Percentiles rank a stretch among this genome's conserved stretches.
Conservation (phyloP, 2,113 vertebrate species). For the Cromileptes altivelis region DNA sequence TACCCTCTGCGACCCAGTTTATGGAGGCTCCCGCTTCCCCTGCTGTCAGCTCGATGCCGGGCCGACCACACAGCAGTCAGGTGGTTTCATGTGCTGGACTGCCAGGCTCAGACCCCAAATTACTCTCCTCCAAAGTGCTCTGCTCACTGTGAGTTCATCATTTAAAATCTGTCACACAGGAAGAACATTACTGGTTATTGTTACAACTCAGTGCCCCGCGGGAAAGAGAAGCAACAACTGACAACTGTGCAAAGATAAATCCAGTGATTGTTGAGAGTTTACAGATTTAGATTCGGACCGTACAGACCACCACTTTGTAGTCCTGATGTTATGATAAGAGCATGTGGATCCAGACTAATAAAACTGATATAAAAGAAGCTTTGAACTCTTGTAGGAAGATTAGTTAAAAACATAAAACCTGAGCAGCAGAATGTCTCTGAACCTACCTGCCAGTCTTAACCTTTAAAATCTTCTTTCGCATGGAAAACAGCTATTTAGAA, state of each 20-base stretch:
- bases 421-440: no score
- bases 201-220: neutral
- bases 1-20: conserved; percentile 73
- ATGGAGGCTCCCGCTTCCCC: conserved; percentile 48
- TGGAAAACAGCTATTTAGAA: no score
- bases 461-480: no score
- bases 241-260: neutral
- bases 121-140: conserved; percentile 5
- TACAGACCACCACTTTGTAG: neutral
- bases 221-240: neutral
- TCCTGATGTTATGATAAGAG: neutral
- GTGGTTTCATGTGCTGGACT: conserved; percentile 43
- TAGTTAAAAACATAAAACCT: no score
- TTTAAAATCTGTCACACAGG: neutral
- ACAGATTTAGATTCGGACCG: neutral
- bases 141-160: neutral
- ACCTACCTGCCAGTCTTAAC: no score
- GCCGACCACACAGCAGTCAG: conserved; percentile 47
- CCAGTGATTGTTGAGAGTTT: neutral
- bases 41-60: conserved; percentile 51
- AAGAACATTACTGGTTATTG: neutral
- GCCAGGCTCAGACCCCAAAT: conserved; percentile 25
- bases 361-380: neutral
- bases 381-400: no score
- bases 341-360: no score